phyloP scores from a whole-genome alignment of 1,140 invertebrate species.

The Oedothorax gibbosus region DNA sequence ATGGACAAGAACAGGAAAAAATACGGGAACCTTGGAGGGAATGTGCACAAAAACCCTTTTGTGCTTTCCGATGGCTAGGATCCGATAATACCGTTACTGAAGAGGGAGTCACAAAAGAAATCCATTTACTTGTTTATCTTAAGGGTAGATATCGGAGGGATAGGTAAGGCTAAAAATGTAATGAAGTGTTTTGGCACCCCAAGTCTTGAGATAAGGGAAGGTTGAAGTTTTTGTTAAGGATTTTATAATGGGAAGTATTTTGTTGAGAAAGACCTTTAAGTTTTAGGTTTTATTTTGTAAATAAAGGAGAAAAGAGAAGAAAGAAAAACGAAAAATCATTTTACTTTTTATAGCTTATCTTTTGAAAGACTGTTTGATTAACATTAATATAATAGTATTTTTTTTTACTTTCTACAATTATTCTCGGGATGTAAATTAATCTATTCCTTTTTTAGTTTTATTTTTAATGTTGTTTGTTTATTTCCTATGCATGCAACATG shows the following conservation, averaged over 20 bases:
- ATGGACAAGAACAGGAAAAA: slow-evolving; percentile 19
- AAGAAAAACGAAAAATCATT: no score
- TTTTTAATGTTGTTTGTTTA: no score
- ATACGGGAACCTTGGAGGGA: neutral
- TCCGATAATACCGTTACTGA: slow-evolving; percentile 45
- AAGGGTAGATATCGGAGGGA: slow-evolving; percentile 33
- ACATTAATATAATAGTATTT: no score
- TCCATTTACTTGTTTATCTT: slow-evolving; percentile 59
- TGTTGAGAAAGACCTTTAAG: no score
- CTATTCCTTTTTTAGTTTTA: no score
- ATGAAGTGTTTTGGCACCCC: slow-evolving; percentile 27
- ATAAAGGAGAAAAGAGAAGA: no score
- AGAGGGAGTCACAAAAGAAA: slow-evolving; percentile 49
- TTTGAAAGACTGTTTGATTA: no score
- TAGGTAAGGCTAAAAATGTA: slow-evolving; percentile 23
- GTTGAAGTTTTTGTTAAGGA: neutral
- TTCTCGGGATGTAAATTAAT: no score
- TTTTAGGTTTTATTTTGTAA: no score
- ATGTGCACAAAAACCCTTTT: slow-evolving; percentile 32
- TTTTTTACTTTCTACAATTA: no score
- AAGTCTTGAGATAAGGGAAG: slow-evolving; percentile 33
- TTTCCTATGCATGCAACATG: no score
- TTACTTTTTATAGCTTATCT: no score
- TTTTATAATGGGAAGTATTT: neutral
- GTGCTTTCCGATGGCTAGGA: slow-evolving; percentile 41